phyloP scores from a whole-genome alignment of 2,797 vertebrate species.

The Eulemur albifrons region DNA sequence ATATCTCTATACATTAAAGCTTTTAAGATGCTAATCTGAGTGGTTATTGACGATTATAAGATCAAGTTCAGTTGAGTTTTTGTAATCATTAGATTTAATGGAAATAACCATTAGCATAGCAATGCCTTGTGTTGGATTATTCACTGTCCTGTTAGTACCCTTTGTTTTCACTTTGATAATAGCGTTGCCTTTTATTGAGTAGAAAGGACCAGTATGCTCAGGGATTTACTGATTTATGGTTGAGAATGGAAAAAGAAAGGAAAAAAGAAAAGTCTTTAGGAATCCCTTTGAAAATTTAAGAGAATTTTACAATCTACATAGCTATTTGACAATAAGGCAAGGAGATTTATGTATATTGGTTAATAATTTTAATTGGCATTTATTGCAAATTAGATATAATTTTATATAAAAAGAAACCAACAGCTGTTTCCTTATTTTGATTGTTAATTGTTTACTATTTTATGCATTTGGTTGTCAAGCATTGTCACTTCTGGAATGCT shows the following conservation, averaged over 20 bases:
- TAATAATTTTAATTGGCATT: constrained; percentile 79
- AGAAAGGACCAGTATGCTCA: not conserved
- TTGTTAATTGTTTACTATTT: constrained; percentile 74
- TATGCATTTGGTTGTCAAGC: constrained; percentile 78
- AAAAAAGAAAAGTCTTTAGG: not conserved
- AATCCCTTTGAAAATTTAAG: constrained; percentile 29
- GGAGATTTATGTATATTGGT: constrained; percentile 76
- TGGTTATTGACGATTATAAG: constrained; percentile 12
- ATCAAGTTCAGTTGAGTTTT: constrained; percentile 52
- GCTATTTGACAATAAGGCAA: constrained; percentile 59
- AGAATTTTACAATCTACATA: constrained; percentile 45
- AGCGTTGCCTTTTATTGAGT: not conserved
- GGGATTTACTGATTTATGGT: not conserved
- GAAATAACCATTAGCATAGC: constrained; percentile 25
- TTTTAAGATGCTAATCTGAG: constrained; percentile 66
- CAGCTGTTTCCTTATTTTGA: constrained; percentile 75
- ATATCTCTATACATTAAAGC: constrained; percentile 56
- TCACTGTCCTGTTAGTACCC: constrained; percentile 26
- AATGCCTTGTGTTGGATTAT: constrained; percentile 50
- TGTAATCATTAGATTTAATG: constrained; percentile 58
- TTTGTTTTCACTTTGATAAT: constrained; percentile 13
- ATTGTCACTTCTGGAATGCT: constrained; percentile 68
- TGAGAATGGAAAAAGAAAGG: not conserved
- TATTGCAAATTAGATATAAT: constrained; percentile 76
- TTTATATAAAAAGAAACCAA: constrained; percentile 74